Percentiles rank a stretch among this genome's conserved stretches.
Evolutionary conservation across 2,797 vertebrate species (phyloP).

Genomic region (Sciaenops ocellatus): DNA sequence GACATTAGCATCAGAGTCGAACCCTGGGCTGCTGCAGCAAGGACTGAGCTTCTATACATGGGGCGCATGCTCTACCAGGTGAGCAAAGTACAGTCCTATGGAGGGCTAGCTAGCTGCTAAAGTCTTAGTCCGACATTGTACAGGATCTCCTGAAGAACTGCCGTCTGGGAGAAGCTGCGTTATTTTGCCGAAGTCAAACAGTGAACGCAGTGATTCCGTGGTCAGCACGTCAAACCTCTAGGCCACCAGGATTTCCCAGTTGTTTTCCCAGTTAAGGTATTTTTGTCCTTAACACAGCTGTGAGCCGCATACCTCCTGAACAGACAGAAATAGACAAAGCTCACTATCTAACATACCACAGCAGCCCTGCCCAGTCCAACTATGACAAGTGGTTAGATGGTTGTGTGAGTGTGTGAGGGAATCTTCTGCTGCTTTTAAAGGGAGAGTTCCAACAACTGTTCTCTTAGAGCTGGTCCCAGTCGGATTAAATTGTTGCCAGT

Average conservation of each 20-base stretch:
- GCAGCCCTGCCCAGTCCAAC: slow-evolving; percentile 39
- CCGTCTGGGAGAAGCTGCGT: neutral
- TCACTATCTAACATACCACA: slow-evolving; percentile 28
- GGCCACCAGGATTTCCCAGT: slow-evolving; percentile 14
- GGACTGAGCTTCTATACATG: too few species aligned
- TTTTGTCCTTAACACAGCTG: slow-evolving; percentile 42
- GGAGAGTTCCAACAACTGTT: slow-evolving; percentile 49
- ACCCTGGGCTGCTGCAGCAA: too few species aligned
- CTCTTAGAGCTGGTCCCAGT: neutral
- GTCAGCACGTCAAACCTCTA: neutral
- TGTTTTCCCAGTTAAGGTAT: slow-evolving; percentile 38
- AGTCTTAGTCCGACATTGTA: neutral
- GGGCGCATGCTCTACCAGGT: neutral
- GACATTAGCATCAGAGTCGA: too few species aligned
- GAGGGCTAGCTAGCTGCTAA: neutral
- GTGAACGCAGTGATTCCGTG: neutral
- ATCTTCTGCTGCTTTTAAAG: slow-evolving; percentile 11
- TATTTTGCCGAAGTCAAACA: neutral
- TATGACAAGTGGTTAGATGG: slow-evolving; percentile 30
- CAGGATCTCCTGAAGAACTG: neutral
- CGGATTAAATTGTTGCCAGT: slow-evolving; percentile 11
- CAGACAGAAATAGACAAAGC: slow-evolving; percentile 29
- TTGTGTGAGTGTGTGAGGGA: neutral
- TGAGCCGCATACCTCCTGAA: slow-evolving; percentile 31
- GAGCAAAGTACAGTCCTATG: neutral